phyloP scores from a whole-genome alignment of 1,140 invertebrate species.

The Cardiocondyla obscurior region DNA sequence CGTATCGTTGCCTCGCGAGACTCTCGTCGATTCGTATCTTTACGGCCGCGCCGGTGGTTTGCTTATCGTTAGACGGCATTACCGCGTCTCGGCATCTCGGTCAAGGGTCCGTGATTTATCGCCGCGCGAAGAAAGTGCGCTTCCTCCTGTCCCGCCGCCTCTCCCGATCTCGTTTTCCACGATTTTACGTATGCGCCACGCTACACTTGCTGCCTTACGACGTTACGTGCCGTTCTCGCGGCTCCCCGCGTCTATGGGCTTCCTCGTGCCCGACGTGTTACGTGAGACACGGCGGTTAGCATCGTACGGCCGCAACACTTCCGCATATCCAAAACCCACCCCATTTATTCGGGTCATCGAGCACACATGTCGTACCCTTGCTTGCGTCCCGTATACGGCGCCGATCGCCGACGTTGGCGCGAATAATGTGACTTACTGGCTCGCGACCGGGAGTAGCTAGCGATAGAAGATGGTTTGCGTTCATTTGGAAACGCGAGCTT shows the following conservation, averaged over 20 bases:
- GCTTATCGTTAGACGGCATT: constrained; percentile 19
- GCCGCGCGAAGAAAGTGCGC: constrained; percentile 19
- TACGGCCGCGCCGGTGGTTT: constrained; percentile 30
- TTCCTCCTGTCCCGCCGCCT: not conserved
- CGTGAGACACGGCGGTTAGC: not conserved
- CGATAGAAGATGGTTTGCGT: constrained; percentile 6
- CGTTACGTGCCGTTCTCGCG: not conserved
- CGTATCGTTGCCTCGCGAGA: constrained; percentile 12
- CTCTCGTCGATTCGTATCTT: constrained; percentile 61
- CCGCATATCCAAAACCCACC: not conserved
- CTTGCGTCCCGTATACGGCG: not conserved
- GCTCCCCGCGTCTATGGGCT: not conserved
- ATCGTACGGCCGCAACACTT: not conserved
- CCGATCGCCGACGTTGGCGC: not conserved
- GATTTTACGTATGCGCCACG: constrained; percentile 12
- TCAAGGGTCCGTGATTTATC: constrained; percentile 54
- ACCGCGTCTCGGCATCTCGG: constrained; percentile 26
- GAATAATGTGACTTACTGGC: not conserved
- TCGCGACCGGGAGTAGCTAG: not conserved
- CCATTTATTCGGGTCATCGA: not conserved
- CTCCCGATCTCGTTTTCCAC: not conserved
- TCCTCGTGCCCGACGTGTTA: constrained; percentile 6
- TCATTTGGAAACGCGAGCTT: no score
- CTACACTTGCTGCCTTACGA: not conserved
- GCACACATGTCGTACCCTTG: not conserved